Evolutionary conservation across 64 coral and sea anemone genomes (phyloP), one percentile per base, ranked within the genome.

Genomic region (Porites lutea): DNA sequence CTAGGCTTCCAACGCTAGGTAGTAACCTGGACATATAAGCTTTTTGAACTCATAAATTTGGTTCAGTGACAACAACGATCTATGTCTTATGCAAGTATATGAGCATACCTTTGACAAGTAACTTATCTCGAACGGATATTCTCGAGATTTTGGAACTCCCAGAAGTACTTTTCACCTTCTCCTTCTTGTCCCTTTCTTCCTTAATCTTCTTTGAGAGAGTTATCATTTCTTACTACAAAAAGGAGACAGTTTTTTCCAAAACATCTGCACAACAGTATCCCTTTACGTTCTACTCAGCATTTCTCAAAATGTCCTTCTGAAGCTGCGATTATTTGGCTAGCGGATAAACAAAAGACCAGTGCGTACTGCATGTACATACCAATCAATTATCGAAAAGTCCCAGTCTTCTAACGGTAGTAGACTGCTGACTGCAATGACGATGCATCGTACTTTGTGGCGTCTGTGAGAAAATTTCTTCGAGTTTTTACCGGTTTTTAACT

Each of bases 171-270:
- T 23, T 61, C 8, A 92, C 88, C 87, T 94, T 97, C 44, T 94
- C 92, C 88, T 92, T 99, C 82, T 93, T 95, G 13, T 99, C 91
- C 90, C 87, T 96, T 66, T 98, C 96, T 73, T 99, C 94, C 52
- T 93, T 96, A 78, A 99, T 99, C 88, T 99, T 99, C 66, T 99
- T 99, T 18, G 97, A 85, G 54, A 99, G 90, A 59, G 97, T 99
- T 65, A 99, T 99, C 97, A 99, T 96, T 16, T 82, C 82, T 88
- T 90, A 77, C 5, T 55, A 2, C 71, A 27, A 88, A 59, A 45
- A 68, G 51, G 23, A 64, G 71, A 76, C 47, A 22, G 20, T 18
- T 27, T 86, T 75, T 83, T 14, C 23, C 16, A 60, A 52, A 59
- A 86, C 59, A 87, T 52, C 77, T 82, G 69, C 81, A 45, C 75